Evolutionary conservation across 2,113 vertebrate species (phyloP).

Genomic region (Lasiurus cinereus): DNA sequence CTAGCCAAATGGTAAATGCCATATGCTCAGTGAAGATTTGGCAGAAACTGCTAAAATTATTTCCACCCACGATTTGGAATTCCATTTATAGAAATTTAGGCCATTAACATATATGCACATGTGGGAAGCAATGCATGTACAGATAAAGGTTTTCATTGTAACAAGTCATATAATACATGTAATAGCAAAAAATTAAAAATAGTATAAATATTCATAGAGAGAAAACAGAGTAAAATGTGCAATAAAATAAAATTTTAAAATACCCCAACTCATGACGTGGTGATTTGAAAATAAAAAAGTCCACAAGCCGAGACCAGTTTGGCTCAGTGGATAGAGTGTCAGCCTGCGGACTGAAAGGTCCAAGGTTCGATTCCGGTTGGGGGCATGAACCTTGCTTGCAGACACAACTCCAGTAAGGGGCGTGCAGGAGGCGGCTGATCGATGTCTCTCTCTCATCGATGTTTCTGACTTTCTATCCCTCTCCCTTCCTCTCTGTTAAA

Average conservation of each 20-base stretch:
- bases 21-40: not conserved
- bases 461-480: no score
- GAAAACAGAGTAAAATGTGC: not conserved
- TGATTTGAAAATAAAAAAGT: not conserved
- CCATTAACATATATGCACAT: not conserved
- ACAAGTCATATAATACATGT: not conserved
- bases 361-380: no score
- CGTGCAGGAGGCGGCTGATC: no score
- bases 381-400: no score
- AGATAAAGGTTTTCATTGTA: not conserved
- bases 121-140: not conserved
- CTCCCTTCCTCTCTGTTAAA: no score
- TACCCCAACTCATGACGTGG: not conserved
- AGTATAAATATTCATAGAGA: not conserved
- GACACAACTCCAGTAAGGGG: no score
- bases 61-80: not conserved
- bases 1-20: not conserved
- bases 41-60: not conserved
- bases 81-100: not conserved
- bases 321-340: no score
- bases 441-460: no score
- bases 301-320: no score
- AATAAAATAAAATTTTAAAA: not conserved
- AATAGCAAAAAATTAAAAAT: not conserved
- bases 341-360: no score